Percentiles rank a stretch among this genome's conserved stretches.
Evolutionary conservation across 2,113 vertebrate genomes (phyloP).

Genomic region (Zapornia atra): DNA sequence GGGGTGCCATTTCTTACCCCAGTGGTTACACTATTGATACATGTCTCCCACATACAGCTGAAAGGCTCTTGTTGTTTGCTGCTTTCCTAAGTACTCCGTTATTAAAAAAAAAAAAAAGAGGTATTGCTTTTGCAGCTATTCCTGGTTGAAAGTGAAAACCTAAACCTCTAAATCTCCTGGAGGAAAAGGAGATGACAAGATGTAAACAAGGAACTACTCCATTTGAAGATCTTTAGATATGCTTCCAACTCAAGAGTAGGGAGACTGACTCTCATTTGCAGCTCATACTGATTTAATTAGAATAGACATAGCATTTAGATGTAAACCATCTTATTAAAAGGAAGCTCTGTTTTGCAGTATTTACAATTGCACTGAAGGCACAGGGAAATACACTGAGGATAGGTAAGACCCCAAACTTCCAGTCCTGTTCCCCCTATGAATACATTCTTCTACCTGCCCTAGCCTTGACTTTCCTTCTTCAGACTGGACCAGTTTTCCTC

Average conservation of each 20-base stretch:
- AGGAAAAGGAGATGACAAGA: neutral
- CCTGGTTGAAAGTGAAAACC: neutral
- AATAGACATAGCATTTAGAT: neutral
- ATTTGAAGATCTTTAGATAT: neutral
- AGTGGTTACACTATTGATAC: neutral
- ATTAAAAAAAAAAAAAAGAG: neutral
- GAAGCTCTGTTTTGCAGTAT: neutral
- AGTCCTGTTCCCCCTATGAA: neutral
- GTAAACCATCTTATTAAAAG: neutral
- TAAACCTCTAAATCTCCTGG: neutral
- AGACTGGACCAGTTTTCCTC: neutral
- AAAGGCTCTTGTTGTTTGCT: neutral
- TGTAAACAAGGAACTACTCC: neutral
- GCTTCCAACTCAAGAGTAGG: neutral
- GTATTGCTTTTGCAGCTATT: neutral
- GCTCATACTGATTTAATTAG: neutral
- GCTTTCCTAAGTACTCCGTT: neutral
- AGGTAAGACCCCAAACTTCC: neutral
- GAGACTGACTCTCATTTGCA: neutral
- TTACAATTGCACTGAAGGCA: neutral
- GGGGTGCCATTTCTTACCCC: neutral
- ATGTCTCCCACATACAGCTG: neutral
- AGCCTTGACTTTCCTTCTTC: neutral
- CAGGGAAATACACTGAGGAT: neutral
- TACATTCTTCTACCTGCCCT: neutral